phyloP scores from a whole-genome alignment of 2,113 vertebrate genomes.

The Amphiprion percula region DNA sequence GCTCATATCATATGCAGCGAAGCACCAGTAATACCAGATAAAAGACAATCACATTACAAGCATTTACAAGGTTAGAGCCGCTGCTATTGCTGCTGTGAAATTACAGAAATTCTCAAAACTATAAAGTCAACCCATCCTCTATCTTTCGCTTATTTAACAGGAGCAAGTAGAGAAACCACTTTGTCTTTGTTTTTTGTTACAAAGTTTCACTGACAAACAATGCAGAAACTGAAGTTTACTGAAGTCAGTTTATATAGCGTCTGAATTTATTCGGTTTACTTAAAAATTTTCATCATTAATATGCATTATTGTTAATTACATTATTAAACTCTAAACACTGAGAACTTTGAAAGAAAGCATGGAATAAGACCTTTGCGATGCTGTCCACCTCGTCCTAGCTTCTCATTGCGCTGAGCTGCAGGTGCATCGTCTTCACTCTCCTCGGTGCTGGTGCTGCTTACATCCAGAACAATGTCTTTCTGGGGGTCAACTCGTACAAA shows the following conservation, averaged over 20 bases:
- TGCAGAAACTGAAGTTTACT: too few species aligned
- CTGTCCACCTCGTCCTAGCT: constrained; percentile 82
- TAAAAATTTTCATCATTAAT: too few species aligned
- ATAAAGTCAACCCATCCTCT: too few species aligned
- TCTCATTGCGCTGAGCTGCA: constrained; percentile 81
- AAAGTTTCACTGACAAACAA: too few species aligned
- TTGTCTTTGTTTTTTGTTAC: too few species aligned
- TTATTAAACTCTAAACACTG: too few species aligned
- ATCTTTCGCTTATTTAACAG: too few species aligned
- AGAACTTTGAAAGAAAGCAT: not conserved
- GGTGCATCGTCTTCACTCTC: constrained; percentile 89
- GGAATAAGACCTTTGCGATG: constrained; percentile 77
- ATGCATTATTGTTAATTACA: too few species aligned
- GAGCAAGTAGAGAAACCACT: too few species aligned
- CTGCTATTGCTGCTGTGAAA: not conserved
- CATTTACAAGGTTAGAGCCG: not conserved
- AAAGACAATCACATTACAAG: too few species aligned
- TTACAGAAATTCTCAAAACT: not conserved
- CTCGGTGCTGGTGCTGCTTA: constrained; percentile 97
- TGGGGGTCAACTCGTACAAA: constrained; percentile 97
- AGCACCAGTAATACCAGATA: not conserved
- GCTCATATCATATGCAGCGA: not conserved
- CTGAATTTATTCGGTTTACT: too few species aligned
- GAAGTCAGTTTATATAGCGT: too few species aligned
- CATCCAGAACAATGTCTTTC: constrained; percentile 98